Evolutionary conservation across 2,113 vertebrate species (phyloP).

Genomic region (Acanthochromis polyacanthus): DNA sequence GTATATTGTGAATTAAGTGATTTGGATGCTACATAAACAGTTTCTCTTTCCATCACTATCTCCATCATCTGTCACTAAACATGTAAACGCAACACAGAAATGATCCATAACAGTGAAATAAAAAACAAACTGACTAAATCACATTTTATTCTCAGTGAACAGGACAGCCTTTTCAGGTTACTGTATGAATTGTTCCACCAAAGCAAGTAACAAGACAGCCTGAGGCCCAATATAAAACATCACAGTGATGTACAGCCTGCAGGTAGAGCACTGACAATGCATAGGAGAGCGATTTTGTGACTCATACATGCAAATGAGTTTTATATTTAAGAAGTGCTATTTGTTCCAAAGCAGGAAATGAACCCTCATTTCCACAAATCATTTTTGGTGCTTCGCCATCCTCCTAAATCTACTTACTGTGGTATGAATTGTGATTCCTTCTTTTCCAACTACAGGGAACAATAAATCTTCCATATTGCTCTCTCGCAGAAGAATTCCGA

Average conservation of each 20-base stretch:
- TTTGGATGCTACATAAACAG: conserved; percentile 15
- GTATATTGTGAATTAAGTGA: conserved; percentile 1
- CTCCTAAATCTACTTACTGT: conserved; percentile 42
- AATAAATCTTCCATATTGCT: conserved; percentile 44
- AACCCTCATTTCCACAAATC: conserved; percentile 57
- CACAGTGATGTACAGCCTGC: conserved; percentile 50
- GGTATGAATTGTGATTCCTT: conserved; percentile 38
- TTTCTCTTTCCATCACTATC: conserved; percentile 18
- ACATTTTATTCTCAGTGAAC: conserved; percentile 31
- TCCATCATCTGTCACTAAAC: conserved; percentile 21
- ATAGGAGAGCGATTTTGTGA: conserved; percentile 46
- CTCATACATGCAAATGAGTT: conserved; percentile 68
- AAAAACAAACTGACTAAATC: conserved; percentile 21
- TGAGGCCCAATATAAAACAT: conserved; percentile 14
- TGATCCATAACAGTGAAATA: conserved; percentile 12
- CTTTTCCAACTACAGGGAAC: conserved; percentile 26
- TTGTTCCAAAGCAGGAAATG: conserved; percentile 56
- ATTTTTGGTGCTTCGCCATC: conserved; percentile 41
- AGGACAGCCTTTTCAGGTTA: conserved; percentile 28
- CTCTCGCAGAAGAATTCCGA: conserved; percentile 11
- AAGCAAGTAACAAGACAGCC: conserved; percentile 22
- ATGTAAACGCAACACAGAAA: conserved; percentile 1
- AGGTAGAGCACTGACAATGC: conserved; percentile 43
- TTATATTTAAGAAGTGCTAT: conserved; percentile 50
- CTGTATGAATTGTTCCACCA: conserved; percentile 34